Evolutionary conservation across 2,888 invertebrate species (phyloP).

Genomic region (Thecophora atra): DNA sequence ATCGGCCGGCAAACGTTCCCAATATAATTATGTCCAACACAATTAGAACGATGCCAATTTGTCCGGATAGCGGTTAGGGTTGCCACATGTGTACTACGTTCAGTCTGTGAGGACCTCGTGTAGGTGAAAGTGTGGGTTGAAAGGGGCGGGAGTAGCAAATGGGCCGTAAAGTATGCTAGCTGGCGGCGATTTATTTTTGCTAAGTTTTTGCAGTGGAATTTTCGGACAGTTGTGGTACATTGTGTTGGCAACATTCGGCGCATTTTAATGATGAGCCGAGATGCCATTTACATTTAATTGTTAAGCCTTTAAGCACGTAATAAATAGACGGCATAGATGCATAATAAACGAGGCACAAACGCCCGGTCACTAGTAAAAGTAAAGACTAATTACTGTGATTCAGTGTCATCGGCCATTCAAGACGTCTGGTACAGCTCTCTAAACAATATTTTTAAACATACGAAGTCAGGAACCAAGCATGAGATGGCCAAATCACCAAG

Average conservation of each 20-base stretch:
- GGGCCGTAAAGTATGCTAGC: neutral
- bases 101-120: too few relatives aligned
- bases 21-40: conserved; percentile 34
- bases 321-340: neutral
- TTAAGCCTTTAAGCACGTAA: neutral
- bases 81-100: neutral
- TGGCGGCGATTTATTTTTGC: neutral
- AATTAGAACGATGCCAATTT: conserved; percentile 33
- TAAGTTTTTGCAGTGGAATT: neutral
- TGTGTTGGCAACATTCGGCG: neutral
- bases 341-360: too few relatives aligned
- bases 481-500: too few relatives aligned
- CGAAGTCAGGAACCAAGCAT: too few relatives aligned
- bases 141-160: neutral
- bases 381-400: too few relatives aligned
- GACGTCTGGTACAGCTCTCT: too few relatives aligned
- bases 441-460: too few relatives aligned
- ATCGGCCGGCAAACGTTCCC: neutral
- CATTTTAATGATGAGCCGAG: neutral
- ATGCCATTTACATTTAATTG: neutral
- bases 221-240: neutral
- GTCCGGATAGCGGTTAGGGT: neutral
- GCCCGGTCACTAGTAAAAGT: too few relatives aligned
- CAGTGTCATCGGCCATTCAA: too few relatives aligned
- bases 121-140: too few relatives aligned